Evolutionary conservation across 2,113 vertebrate species (phyloP), one percentile per base, ranked within the genome.

Genomic region (Vanacampus margaritifer): DNA sequence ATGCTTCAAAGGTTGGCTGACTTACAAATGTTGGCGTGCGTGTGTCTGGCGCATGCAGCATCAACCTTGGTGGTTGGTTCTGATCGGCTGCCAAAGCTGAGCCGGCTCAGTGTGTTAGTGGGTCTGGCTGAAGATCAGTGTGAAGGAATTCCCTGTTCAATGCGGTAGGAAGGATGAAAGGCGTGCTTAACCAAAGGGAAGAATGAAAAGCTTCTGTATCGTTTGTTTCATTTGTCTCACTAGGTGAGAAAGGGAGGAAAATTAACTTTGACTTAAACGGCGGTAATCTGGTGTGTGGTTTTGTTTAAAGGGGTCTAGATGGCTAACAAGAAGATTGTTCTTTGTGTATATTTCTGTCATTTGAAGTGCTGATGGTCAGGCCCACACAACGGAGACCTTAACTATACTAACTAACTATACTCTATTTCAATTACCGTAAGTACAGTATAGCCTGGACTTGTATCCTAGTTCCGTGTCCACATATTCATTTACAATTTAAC

Each of bases 41-140:
- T 48, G 53, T 65, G 23, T 57, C 46, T 77, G 60, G 61, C 65
- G 43, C 51, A 64, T 69, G 64, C 35, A 63, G 69, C 59, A 48
- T 69, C 62, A 79, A 72, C 73, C 74, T 78, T 74, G 67, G 75
- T 60, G 66, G 71, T 59, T 72, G 78, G 64, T 28, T 76, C 58
- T 70, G 58, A 84, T 76, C 41, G 8, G 43, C 76, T 75, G 81
- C 79, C 79, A 85, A 78, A 64, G 64, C 64, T 17, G 59, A 81
- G 66, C 39, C 39, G 1, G 68, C 74, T 88, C 64, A 76, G 72
- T 83, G 76, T 79, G 81, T 86, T 72, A 78, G 74, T 82, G 78
- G 79, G 80, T 80, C 73, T 79, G 75, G 70, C 71, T 72, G 73
- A 58, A 65, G 72, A 68, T 80, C 77, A 61, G 36, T 69, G 71